Conservation (phyloP, 2,797 vertebrate species). For the Acropternis orthonyx region DNA sequence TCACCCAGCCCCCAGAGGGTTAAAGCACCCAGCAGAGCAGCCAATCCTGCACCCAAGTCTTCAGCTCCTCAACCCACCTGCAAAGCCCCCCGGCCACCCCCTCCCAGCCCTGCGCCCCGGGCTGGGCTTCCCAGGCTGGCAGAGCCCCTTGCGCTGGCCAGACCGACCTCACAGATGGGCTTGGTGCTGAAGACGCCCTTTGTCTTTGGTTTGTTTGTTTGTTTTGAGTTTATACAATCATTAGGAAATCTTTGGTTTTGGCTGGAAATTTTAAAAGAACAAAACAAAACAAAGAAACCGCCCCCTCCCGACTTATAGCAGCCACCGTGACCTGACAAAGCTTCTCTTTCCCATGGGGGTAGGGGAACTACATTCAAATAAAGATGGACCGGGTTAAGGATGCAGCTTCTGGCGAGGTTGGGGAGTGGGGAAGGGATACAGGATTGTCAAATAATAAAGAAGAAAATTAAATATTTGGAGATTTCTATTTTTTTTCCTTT, state of each 20-base stretch:
- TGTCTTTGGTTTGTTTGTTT: slow-evolving; percentile 86
- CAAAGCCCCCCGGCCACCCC: background rate
- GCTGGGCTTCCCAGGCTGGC: background rate
- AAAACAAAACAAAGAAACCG: slow-evolving; percentile 84
- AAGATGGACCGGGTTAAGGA: slow-evolving; percentile 72
- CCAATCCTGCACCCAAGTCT: slow-evolving; percentile 77
- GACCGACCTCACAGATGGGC: slow-evolving; percentile 70
- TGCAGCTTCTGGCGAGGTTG: slow-evolving; percentile 71
- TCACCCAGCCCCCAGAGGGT: slow-evolving; percentile 86
- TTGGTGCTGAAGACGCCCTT: slow-evolving; percentile 78
- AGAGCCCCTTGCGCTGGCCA: background rate
- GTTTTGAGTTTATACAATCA: slow-evolving; percentile 96
- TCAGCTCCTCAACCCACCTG: slow-evolving; percentile 73
- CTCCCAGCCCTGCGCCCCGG: slow-evolving; percentile 37
- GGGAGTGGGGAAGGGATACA: slow-evolving; percentile 45
- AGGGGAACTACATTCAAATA: slow-evolving; percentile 81
- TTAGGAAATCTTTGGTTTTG: slow-evolving; percentile 99
- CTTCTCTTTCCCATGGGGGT: slow-evolving; percentile 59
- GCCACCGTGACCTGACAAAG: slow-evolving; percentile 77
- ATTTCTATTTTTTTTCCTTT: slow-evolving; percentile 21
- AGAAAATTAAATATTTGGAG: slow-evolving; percentile 75
- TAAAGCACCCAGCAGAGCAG: slow-evolving; percentile 84
- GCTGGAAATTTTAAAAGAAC: slow-evolving; percentile 86
- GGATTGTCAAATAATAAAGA: slow-evolving; percentile 87
- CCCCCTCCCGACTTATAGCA: slow-evolving; percentile 79